Evolutionary conservation across 2,797 vertebrate genomes (phyloP), one percentile per base, ranked within the genome.

Genomic region (Bradypus variegatus): DNA sequence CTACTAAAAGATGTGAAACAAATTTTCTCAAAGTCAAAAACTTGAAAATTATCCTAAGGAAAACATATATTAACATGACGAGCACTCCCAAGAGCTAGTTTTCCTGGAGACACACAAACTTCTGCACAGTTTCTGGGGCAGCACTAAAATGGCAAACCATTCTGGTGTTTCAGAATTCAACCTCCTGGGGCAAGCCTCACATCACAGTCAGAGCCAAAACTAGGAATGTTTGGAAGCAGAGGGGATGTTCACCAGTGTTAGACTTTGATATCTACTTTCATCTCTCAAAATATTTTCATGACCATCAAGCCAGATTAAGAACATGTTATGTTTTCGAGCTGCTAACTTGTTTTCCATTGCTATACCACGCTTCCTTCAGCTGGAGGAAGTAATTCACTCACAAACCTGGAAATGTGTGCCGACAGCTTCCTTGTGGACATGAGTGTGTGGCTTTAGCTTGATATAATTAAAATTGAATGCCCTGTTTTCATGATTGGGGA

Each of bases 11-110:
- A 3, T 72, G 48, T 72, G 75, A 90, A 80, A 78, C 25, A 79
- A 13, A 76, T 89, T 91, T 91, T 76, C 88, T 86, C 76, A 25
- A 78, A 48, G 76, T 92, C 36, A 15, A 94, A 48, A 83, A 91
- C 82, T 72, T 80, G 89, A 91, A 89, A 88, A 94, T 53, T 64
- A 58, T 41, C 53, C 55, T 36, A 73, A 41, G 62, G 60, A 41
- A 85, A 60, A 38, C n/a, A 50, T 4, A 31, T 25, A 64, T 75
- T 29, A 77, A 77, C 48, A 62, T 38, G 31, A 18, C 77, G 14
- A 55, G 33, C 45, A 2, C 72, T 83, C 53, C 45, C 31, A 53
- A 89, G 88, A 89, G 73, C 48, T 38, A 4, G 21, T 53, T 45
- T 72, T 65, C 55, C 50, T 41, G 21, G 41, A 58, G 25, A 14